Evolutionary conservation across 23 tunicate genomes (phyloP).

Genomic region (Trididemnum nubilum): DNA sequence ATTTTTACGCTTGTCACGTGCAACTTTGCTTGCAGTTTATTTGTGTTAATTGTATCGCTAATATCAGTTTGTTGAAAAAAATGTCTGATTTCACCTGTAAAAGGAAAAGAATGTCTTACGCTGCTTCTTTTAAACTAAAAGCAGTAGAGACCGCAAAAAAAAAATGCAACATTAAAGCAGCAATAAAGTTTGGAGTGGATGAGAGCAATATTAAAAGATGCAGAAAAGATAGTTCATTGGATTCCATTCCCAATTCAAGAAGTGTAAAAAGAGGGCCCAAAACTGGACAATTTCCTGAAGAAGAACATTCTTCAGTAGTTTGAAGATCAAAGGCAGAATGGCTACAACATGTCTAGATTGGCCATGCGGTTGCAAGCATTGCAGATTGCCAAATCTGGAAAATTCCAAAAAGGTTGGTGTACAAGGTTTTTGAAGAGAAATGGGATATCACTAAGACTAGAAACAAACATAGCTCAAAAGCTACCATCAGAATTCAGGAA

Average conservation of each 20-base stretch:
- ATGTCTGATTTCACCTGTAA: conserved; percentile 19
- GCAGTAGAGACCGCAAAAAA: conserved; percentile 26
- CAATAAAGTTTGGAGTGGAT: conserved; percentile 37
- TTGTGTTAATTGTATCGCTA: conserved; percentile 17
- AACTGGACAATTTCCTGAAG: conserved; percentile 35
- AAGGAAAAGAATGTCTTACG: conserved; percentile 22
- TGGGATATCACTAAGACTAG: conserved; percentile 32
- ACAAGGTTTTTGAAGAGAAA: conserved; percentile 38
- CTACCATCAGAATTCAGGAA: conserved; percentile 39
- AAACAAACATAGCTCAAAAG: conserved; percentile 28
- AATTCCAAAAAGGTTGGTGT: conserved; percentile 38
- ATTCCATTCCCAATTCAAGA: conserved; percentile 25
- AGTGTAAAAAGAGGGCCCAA: conserved; percentile 34
- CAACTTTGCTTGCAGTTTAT: conserved; percentile 3
- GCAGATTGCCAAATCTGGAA: conserved; percentile 39
- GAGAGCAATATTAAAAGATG: conserved; percentile 43
- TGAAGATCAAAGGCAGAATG: conserved; percentile 32
- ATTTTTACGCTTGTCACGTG: background rate
- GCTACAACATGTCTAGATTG: conserved; percentile 36
- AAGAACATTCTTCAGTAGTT: conserved; percentile 39
- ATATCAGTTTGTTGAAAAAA: conserved; percentile 4
- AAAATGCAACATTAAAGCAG: conserved; percentile 25
- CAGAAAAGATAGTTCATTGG: conserved; percentile 36
- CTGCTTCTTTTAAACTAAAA: conserved; percentile 41
- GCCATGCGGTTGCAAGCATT: conserved; percentile 37